Evolutionary conservation across 2,113 vertebrate genomes (phyloP).

Genomic region (Crypturellus undulatus): DNA sequence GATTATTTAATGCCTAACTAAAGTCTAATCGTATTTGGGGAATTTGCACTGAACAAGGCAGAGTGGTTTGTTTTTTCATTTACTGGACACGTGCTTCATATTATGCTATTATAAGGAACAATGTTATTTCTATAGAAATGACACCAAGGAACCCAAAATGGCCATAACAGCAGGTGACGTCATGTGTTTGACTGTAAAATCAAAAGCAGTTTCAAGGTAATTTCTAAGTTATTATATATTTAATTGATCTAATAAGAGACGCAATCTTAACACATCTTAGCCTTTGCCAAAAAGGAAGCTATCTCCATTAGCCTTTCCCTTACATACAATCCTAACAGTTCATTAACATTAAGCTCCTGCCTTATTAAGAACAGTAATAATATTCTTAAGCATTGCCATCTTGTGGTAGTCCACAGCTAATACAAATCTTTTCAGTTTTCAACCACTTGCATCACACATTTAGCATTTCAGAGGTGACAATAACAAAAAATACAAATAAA

Average conservation of each 20-base stretch:
- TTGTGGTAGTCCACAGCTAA: neutral
- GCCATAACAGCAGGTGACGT: neutral
- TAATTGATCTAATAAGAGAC: neutral
- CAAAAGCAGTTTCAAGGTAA: neutral
- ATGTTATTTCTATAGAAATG: neutral
- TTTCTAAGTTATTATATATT: neutral
- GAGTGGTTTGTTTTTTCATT: neutral
- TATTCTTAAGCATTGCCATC: slow-evolving; percentile 6
- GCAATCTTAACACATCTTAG: neutral
- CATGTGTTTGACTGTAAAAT: neutral
- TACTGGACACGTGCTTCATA: neutral
- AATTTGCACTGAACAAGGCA: neutral
- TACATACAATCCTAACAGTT: neutral
- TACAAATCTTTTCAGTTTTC: neutral
- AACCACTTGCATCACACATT: neutral
- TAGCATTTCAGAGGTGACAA: neutral
- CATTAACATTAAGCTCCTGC: neutral
- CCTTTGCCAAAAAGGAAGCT: neutral
- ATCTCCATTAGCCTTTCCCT: neutral
- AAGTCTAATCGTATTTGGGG: neutral
- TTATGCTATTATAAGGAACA: neutral
- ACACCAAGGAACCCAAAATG: neutral
- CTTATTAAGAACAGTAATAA: neutral
- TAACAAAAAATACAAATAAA: too few species aligned
- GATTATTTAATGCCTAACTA: neutral